Conservation (phyloP, 2,888 invertebrate species). For the Drosophila yooni region DNA sequence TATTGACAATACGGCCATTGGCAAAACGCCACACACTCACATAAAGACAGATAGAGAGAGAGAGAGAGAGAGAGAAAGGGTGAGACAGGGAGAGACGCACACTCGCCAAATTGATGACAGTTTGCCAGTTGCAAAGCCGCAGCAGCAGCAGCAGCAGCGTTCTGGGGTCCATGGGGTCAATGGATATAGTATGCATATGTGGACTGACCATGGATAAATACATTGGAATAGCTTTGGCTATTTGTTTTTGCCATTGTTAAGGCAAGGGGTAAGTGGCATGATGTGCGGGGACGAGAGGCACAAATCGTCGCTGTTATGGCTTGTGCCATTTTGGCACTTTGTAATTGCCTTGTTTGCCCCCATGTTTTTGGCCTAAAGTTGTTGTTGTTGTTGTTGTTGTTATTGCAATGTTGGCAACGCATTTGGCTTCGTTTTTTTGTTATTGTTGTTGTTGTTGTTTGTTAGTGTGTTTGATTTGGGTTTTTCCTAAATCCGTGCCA, state of each 20-base stretch:
- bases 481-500: slow-evolving; percentile 66
- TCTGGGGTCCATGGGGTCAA: slow-evolving; percentile 43
- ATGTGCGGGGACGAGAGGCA: neutral
- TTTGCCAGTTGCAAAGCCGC: slow-evolving; percentile 80
- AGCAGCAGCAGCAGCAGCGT: slow-evolving; percentile 22
- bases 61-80: neutral
- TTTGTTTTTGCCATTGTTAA: slow-evolving; percentile 68
- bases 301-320: slow-evolving; percentile 72
- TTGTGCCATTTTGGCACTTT: slow-evolving; percentile 79
- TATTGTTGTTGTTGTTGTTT: slow-evolving; percentile 25
- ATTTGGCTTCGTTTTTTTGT: slow-evolving; percentile 56
- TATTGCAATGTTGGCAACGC: slow-evolving; percentile 64
- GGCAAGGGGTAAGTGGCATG: slow-evolving; percentile 27
- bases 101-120: slow-evolving; percentile 80
- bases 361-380: slow-evolving; percentile 65
- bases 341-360: slow-evolving; percentile 78
- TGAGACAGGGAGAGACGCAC: slow-evolving; percentile 5
- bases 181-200: slow-evolving; percentile 66
- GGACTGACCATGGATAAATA: slow-evolving; percentile 72
- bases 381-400: slow-evolving; percentile 45
- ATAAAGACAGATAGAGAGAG: neutral
- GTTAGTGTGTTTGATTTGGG: slow-evolving; percentile 38
- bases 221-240: slow-evolving; percentile 77
- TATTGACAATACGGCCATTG: slow-evolving; percentile 81
- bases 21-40: slow-evolving; percentile 66